Base-by-base conservation (phyloP, 2,797 vertebrate genomes). In the Sebastes steindachneri region DNA sequence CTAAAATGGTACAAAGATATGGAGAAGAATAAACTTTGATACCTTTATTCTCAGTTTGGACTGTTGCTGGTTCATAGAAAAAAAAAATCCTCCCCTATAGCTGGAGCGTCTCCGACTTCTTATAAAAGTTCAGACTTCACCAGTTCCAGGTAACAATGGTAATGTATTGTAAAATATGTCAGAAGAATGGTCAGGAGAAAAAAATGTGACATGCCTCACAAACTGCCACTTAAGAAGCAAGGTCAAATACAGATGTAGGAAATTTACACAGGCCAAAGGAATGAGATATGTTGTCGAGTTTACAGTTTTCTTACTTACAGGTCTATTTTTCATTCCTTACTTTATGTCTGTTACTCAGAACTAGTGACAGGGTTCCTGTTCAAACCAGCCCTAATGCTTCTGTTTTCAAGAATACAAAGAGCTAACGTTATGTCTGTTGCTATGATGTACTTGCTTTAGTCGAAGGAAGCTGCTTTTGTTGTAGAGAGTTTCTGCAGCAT, bases 1-100 rank as follows among this genome's bases (percentile, higher is more conserved):
- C 3, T 4, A 59, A 77, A 77, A 69, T 29, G 9, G 23, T 76
- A 12, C 3, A 37, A 81, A 73, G 77, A 78, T 78, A 71, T 48
- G 0, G 25, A 37, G 19, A 77, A 41, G 54, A 58, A 76, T 71
- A 41, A 58, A 64, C 68, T 65, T 76, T 45, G 19, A 70, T 63
- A 68, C 23, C 75, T 75, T 75, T 21, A 45, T 71, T 81, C 57
- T 62, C 53, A 21, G 31, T 64, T 59, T 63, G 19, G 59, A 48
- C 26, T 55, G 29, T 57, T 68, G 21, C 31, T 68, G 3, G 45
- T 25, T 58, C 41, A 28, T 75, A 65, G 37, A 74, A 12, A 45
- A 54, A 55, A 74, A 58, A 54, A 33, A 7, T 53, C 51, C 23
- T 75, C 53, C 58, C 25, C 63, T 51, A 54, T 14, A 62, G 53